Evolutionary conservation across 2,888 invertebrate genomes (phyloP), one percentile per base, ranked within the genome.

Genomic region (Eupeodes latifasciatus): DNA sequence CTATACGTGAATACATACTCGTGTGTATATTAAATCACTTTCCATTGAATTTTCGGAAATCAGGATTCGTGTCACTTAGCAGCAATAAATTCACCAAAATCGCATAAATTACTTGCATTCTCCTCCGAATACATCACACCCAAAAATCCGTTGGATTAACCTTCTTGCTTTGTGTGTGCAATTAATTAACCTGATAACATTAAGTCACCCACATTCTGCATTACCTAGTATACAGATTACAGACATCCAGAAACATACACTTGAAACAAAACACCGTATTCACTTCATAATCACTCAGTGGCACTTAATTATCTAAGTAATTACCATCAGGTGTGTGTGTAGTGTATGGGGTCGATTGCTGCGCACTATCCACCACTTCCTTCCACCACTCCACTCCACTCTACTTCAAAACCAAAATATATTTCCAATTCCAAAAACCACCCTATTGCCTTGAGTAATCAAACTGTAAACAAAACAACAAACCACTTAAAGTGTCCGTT

Each of bases 251-350:
- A 44, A n/a, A 5, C 67, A 49, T 34, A 10, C 69, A 10, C 6
- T 14, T 7, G 14, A 66, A n/a, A 66, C 40, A 40, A 62, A 44
- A 12, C 40, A 44, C 71, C 36, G 55, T 62, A 67, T 59, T 76
- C 81, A 69, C 88, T 88, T 85, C 84, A 88, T 88, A 88, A 88
- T 88, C 88, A 85, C 78, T 85, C 78, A 78, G 47, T 79, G 78
- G 78, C 84, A 85, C 81, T 85, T 88, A 88, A 88, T 88, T 88
- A 85, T 88, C 81, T 81, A 78, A 85, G 84, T 78, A 85, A 88
- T 84, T 88, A 78, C 81, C 71, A 55, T 59, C 57, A 72, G 36
- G 47, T 55, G 53, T 53, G 64, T 44, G 9, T 19, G 71, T 9
- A 19, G 16, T 11, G 27, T 27, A 47, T 36, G 16, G 36, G 4